A percentile compares a stretch with the other conserved stretches of the same genome.
Evolutionary conservation across 30 jellyfish, hydroid and myxozoan genomes (phyloP).

Genomic region (Aurelia aurita): DNA sequence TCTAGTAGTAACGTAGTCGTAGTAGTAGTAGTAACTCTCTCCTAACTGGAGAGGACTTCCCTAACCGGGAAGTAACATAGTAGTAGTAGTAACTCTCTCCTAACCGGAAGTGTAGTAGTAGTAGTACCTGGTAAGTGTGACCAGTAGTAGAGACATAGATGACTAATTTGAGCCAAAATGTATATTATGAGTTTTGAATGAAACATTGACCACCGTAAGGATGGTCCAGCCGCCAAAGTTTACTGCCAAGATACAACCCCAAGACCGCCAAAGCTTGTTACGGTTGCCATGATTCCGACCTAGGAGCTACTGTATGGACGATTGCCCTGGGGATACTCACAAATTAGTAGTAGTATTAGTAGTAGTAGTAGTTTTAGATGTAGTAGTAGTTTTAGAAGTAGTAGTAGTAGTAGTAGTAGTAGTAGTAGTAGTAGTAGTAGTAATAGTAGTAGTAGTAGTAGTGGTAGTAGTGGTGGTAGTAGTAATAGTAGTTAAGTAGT

Average conservation of each 20-base stretch:
- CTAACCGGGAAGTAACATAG: slow-evolving; percentile 16
- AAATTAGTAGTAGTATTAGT: no score
- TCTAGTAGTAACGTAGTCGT: not conserved
- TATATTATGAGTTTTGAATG: not conserved
- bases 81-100: slow-evolving; percentile 1
- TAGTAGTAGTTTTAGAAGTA: no score
- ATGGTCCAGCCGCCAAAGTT: slow-evolving; percentile 35
- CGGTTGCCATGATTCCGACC: slow-evolving; percentile 19
- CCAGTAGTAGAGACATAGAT: not conserved
- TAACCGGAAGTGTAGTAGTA: slow-evolving; percentile 11
- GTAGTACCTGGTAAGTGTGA: slow-evolving; percentile 9
- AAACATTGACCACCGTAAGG: slow-evolving; percentile 20
- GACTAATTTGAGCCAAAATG: not conserved
- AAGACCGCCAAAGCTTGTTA: slow-evolving; percentile 12
- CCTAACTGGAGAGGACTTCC: slow-evolving; percentile 4
- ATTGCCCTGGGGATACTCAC: not conserved
- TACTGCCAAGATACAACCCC: slow-evolving; percentile 31
- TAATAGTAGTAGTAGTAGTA: no score
- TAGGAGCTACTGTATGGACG: not conserved
- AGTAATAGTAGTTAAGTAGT: no score
- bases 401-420: no score
- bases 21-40: slow-evolving; percentile 25
- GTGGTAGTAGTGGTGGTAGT: no score
- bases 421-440: no score
- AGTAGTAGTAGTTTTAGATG: no score